A percentile compares a stretch with the other conserved stretches of the same genome.
phyloP scores from a whole-genome alignment of 2,888 invertebrate genomes.

The Volucella zonaria region DNA sequence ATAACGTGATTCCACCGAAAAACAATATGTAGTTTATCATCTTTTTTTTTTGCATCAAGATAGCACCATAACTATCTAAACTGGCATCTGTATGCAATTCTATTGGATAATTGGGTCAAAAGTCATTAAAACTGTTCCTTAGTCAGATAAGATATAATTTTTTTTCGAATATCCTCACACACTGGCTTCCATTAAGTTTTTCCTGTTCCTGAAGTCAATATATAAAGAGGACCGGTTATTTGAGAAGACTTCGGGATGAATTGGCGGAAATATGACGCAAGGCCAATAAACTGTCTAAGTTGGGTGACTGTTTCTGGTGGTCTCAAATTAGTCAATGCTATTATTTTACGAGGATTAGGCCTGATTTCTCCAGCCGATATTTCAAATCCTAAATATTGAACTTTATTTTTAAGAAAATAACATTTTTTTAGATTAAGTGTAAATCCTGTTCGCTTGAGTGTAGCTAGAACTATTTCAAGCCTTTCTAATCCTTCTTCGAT shows the following conservation, averaged over 20 bases:
- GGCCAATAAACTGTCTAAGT: constrained; percentile 4
- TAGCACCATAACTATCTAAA: constrained; percentile 31
- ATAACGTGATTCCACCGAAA: background rate
- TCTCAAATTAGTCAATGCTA: constrained; percentile 34
- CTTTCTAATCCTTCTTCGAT: constrained; percentile 4
- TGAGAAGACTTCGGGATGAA: constrained; percentile 2
- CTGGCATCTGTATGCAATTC: constrained; percentile 64
- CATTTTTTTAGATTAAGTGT: constrained; percentile 38
- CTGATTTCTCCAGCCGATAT: constrained; percentile 47
- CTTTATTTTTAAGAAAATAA: constrained; percentile 34
- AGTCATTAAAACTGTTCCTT: constrained; percentile 62
- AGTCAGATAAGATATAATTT: constrained; percentile 40
- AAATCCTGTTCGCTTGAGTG: too few relatives aligned
- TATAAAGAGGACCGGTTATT: background rate
- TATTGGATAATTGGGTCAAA: constrained; percentile 62
- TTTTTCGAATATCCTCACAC: constrained; percentile 32
- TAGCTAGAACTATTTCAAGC: background rate
- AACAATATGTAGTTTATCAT: constrained; percentile 1
- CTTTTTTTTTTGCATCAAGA: constrained; percentile 23
- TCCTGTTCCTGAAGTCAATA: background rate
- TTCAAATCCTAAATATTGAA: constrained; percentile 49
- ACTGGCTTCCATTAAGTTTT: background rate
- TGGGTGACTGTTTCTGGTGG: constrained; percentile 19
- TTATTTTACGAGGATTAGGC: constrained; percentile 51
- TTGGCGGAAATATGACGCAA: constrained; percentile 5